These are phyloP conservation scores for Tapera naevia DNA, from an alignment of 2,797 vertebrate species.

Conservation along the genomic window DNA sequence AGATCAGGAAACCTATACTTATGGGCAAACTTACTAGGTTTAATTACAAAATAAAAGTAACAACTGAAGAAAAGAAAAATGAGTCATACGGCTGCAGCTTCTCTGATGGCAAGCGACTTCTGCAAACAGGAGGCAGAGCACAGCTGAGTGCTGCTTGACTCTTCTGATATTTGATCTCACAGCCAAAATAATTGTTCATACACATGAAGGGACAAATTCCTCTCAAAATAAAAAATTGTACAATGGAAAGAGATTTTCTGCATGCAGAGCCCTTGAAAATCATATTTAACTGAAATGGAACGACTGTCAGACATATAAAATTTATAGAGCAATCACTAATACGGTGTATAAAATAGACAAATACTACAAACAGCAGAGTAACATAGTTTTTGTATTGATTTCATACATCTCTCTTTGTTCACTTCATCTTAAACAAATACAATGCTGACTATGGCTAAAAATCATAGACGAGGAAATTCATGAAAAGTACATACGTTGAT, in stretches of 20 bases:
- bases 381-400: background rate
- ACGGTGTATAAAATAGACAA: background rate
- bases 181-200: background rate
- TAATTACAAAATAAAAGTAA: background rate
- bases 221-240: background rate
- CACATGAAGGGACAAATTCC: background rate
- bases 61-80: background rate
- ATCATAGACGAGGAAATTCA: background rate
- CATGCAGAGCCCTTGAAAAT: background rate
- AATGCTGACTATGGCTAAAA: background rate
- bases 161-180: background rate
- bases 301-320: background rate
- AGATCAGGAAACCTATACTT: background rate
- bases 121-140: background rate
- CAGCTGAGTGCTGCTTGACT: background rate
- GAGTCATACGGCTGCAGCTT: background rate
- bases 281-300: background rate
- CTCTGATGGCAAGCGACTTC: background rate
- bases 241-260: background rate
- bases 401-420: background rate
- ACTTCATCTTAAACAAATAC: background rate
- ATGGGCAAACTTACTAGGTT: background rate
- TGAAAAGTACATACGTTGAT: background rate
- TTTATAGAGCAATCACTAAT: background rate
- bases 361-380: background rate